Conservation (phyloP, 2,113 vertebrate species). For the Carassius carassius region DNA sequence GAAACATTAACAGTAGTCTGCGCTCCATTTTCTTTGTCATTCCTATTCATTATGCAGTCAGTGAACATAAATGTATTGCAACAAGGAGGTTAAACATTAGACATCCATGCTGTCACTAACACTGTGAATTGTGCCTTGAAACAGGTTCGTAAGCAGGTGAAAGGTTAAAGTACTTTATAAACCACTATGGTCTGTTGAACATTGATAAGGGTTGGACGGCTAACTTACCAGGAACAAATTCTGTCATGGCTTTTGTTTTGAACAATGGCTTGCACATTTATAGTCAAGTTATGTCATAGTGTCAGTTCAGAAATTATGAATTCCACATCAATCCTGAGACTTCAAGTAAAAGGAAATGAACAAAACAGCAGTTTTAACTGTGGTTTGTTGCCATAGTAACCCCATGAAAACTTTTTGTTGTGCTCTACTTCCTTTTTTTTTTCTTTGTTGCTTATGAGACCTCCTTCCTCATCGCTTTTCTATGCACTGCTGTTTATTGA, state of each 20-base stretch:
- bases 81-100: slow-evolving; percentile 34
- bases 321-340: background rate
- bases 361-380: background rate
- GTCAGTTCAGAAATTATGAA: background rate
- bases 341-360: no score
- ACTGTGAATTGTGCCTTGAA: slow-evolving; percentile 11
- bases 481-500: background rate
- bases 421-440: background rate
- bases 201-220: slow-evolving; percentile 44
- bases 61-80: background rate
- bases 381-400: background rate
- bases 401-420: background rate
- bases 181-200: slow-evolving; percentile 43
- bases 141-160: slow-evolving; percentile 45
- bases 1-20: background rate
- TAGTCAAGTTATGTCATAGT: background rate
- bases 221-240: slow-evolving; percentile 30
- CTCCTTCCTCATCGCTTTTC: slow-evolving; percentile 3
- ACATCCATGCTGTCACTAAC: slow-evolving; percentile 16
- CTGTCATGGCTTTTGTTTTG: slow-evolving; percentile 17
- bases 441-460: background rate
- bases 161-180: slow-evolving; percentile 53
- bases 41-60: slow-evolving; percentile 23
- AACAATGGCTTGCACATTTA: slow-evolving; percentile 14
- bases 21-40: background rate